phyloP scores from a whole-genome alignment of 2,888 invertebrate genomes.

The Meloe dianella region DNA sequence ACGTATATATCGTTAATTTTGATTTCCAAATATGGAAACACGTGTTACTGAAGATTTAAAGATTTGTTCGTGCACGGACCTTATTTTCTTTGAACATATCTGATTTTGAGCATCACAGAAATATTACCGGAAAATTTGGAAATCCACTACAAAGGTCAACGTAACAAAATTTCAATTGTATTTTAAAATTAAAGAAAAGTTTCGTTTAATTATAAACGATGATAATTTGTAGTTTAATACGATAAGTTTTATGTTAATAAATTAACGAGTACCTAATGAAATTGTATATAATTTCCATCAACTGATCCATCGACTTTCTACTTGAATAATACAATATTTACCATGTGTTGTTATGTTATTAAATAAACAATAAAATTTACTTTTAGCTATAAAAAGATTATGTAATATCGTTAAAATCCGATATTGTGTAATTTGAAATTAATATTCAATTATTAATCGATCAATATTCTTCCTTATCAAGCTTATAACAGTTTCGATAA shows the following conservation, averaged over 20 bases:
- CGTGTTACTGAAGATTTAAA: not conserved
- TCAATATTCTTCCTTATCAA: slow-evolving; percentile 4
- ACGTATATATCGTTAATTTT: not conserved
- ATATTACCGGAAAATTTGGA: not conserved
- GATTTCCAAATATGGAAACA: not conserved
- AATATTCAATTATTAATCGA: not conserved
- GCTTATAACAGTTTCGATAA: not conserved
- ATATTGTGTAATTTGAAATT: not conserved
- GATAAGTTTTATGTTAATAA: not conserved
- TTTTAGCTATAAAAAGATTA: not conserved
- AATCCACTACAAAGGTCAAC: not conserved
- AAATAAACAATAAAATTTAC: slow-evolving; percentile 1
- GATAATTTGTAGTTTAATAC: not conserved
- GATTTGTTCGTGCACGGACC: too few relatives aligned
- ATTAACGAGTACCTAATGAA: not conserved
- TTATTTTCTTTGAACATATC: not conserved
- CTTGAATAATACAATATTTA: not conserved
- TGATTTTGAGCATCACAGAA: too few relatives aligned
- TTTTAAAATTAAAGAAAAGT: not conserved
- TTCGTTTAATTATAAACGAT: not conserved
- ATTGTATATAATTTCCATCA: not conserved
- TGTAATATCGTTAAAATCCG: not conserved
- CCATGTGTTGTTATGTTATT: not conserved
- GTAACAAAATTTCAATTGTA: not conserved
- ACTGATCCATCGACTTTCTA: slow-evolving; percentile 6